Conservation (phyloP, 2,797 vertebrate genomes). For the Triplophysa yarkandensis region DNA sequence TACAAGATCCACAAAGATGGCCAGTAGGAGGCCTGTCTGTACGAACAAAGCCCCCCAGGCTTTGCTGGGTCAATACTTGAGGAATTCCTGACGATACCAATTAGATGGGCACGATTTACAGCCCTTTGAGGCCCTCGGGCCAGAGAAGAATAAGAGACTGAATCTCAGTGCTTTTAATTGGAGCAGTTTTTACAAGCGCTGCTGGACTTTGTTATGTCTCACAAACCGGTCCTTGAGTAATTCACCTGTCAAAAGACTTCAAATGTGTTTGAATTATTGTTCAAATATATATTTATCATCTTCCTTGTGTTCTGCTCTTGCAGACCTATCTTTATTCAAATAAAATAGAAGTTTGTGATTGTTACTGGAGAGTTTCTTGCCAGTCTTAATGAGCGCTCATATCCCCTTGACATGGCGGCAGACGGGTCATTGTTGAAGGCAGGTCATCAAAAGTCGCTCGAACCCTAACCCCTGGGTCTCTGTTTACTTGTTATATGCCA, state of each 20-base stretch:
- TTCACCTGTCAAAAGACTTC: background rate
- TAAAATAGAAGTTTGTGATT: background rate
- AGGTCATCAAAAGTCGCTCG: constrained; percentile 60
- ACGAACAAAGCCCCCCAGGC: constrained; percentile 53
- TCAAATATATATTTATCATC: background rate
- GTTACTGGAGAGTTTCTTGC: constrained; percentile 3
- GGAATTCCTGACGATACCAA: constrained; percentile 63
- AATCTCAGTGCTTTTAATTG: constrained; percentile 63
- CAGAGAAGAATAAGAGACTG: constrained; percentile 49
- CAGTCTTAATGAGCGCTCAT: constrained; percentile 55
- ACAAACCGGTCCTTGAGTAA: constrained; percentile 28
- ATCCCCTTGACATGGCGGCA: constrained; percentile 52
- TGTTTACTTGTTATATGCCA: constrained; percentile 60
- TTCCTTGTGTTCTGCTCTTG: background rate
- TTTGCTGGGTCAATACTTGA: constrained; percentile 55
- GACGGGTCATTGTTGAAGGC: constrained; percentile 58
- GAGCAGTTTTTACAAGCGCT: constrained; percentile 44
- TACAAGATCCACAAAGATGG: constrained; percentile 35
- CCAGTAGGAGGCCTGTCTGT: constrained; percentile 53
- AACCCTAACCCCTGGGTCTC: constrained; percentile 57
- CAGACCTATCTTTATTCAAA: background rate
- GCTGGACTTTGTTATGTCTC: constrained; percentile 41
- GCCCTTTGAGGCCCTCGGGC: constrained; percentile 53
- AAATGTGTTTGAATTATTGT: background rate
- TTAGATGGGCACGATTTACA: constrained; percentile 58